A percentile compares a stretch with the other conserved stretches of the same genome.
Evolutionary conservation across 2,888 invertebrate species (phyloP).

Genomic region (Achlya flavicornis): DNA sequence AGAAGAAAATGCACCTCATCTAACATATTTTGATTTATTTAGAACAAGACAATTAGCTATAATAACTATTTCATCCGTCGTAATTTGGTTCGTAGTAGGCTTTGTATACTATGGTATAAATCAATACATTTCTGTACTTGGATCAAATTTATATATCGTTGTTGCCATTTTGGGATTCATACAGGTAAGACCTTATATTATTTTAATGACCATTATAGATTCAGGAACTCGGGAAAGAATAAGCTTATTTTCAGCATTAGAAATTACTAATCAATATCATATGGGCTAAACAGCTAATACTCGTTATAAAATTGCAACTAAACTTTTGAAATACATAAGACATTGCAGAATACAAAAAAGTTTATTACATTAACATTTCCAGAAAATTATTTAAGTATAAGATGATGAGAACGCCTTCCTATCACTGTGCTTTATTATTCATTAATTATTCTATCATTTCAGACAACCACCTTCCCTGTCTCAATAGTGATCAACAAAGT

Average conservation of each 20-base stretch:
- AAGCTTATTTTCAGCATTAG: no score
- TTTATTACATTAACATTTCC: no score
- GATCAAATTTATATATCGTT: slow-evolving; percentile 48
- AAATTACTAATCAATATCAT: no score
- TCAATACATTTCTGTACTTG: slow-evolving; percentile 53
- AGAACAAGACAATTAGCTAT: slow-evolving; percentile 41
- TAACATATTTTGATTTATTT: slow-evolving; percentile 53
- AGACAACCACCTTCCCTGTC: slow-evolving; percentile 46
- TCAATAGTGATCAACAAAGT: slow-evolving; percentile 45
- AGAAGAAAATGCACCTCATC: slow-evolving; percentile 30
- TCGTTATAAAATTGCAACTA: no score
- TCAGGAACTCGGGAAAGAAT: no score
- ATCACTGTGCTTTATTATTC: no score
- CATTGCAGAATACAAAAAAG: no score
- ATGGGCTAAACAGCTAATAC: no score
- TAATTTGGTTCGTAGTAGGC: slow-evolving; percentile 52
- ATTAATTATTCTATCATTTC: slow-evolving; percentile 30
- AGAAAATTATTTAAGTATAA: no score
- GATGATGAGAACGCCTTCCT: no score
- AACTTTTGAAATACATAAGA: no score
- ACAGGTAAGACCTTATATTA: slow-evolving; percentile 46
- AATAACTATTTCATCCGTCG: slow-evolving; percentile 42
- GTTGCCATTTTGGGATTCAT: slow-evolving; percentile 49
- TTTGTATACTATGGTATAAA: slow-evolving; percentile 54
- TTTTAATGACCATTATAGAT: not conserved